phyloP scores from a whole-genome alignment of 2,888 invertebrate genomes.

The Carterocephalus palaemon region DNA sequence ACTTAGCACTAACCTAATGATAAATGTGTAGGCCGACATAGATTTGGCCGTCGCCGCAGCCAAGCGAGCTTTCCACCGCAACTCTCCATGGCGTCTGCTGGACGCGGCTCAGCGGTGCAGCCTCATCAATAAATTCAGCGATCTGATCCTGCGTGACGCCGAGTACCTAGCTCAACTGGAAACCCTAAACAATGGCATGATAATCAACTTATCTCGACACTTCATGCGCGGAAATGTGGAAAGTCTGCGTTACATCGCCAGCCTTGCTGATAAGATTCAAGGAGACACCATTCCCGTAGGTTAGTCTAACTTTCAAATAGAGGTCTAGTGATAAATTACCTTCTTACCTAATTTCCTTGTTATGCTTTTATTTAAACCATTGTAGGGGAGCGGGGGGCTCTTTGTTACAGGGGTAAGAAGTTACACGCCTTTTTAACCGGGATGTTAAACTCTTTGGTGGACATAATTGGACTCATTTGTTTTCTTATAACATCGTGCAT shows the following conservation, averaged over 20 bases:
- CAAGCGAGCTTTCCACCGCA: constrained; percentile 82
- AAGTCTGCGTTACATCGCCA: constrained; percentile 87
- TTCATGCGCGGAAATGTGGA: constrained; percentile 70
- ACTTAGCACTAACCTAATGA: too few species aligned
- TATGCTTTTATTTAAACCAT: too few species aligned
- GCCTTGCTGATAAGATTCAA: constrained; percentile 92
- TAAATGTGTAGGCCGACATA: constrained; percentile 79
- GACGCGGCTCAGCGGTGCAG: constrained; percentile 88
- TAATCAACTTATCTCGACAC: constrained; percentile 79
- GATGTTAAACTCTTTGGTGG: too few species aligned
- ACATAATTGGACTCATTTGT: too few species aligned
- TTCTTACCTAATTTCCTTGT: too few species aligned
- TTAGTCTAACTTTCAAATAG: too few species aligned
- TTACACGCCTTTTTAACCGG: too few species aligned
- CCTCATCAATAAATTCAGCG: constrained; percentile 86
- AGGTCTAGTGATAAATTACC: too few species aligned
- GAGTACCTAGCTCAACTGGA: constrained; percentile 89
- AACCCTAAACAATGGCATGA: constrained; percentile 94
- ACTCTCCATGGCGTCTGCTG: constrained; percentile 87
- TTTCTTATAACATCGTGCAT: too few species aligned
- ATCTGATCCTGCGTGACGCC: constrained; percentile 86
- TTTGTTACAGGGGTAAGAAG: too few species aligned
- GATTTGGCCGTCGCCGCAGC: constrained; percentile 88
- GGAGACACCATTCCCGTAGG: constrained; percentile 82
- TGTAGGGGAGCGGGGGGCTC: too few species aligned